A percentile compares a stretch with the other conserved stretches of the same genome.
Conservation (phyloP, 2,888 invertebrate genomes). For the Petrolisthes manimaculis region DNA sequence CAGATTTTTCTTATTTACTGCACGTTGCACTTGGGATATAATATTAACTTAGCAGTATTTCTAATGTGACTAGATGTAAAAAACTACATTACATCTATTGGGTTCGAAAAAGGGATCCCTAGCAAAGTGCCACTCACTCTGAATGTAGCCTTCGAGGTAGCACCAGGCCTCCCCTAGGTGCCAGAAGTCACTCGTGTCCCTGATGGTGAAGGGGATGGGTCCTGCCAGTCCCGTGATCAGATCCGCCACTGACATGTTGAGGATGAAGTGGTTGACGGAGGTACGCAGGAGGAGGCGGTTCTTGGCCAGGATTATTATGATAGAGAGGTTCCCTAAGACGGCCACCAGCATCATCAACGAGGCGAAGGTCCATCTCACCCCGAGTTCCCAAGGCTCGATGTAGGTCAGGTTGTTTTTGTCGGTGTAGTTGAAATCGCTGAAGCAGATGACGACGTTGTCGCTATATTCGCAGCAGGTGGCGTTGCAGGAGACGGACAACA, state of each 20-base stretch:
- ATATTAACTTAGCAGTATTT: not conserved
- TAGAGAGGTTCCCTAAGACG: slow-evolving; percentile 77
- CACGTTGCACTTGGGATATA: no score
- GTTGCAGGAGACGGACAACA: slow-evolving; percentile 31
- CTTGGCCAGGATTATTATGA: slow-evolving; percentile 77
- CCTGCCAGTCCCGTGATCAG: slow-evolving; percentile 73
- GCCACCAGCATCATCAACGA: slow-evolving; percentile 70
- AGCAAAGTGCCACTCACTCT: slow-evolving; percentile 37
- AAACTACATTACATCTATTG: not conserved
- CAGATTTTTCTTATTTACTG: no score
- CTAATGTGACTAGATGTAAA: no score
- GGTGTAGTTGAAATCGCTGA: slow-evolving; percentile 53
- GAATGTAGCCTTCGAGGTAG: slow-evolving; percentile 58
- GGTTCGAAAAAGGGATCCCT: not conserved
- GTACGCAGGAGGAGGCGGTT: slow-evolving; percentile 77
- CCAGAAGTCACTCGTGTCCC: slow-evolving; percentile 57
- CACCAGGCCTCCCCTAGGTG: slow-evolving; percentile 57
- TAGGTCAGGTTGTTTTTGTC: slow-evolving; percentile 27
- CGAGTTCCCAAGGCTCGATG: slow-evolving; percentile 41
- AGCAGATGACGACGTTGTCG: slow-evolving; percentile 39
- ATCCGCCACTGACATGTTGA: slow-evolving; percentile 82
- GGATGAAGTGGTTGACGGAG: slow-evolving; percentile 80
- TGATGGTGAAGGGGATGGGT: slow-evolving; percentile 58
- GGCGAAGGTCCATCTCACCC: slow-evolving; percentile 45
- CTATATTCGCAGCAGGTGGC: slow-evolving; percentile 42